phyloP scores from a whole-genome alignment of 2,797 vertebrate species.

The Valencia hispanica region DNA sequence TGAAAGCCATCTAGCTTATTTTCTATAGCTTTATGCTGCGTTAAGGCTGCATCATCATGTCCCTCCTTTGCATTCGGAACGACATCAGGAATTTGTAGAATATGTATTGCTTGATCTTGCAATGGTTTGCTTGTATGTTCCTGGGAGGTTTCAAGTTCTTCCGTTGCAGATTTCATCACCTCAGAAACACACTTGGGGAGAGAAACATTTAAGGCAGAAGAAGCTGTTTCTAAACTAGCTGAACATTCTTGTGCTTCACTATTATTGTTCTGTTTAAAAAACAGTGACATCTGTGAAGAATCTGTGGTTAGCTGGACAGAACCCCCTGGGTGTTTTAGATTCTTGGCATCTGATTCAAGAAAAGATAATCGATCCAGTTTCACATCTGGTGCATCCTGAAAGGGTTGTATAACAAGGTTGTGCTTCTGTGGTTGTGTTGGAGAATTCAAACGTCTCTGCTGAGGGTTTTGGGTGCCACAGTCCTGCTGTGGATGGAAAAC shows the following conservation, averaged over 20 bases:
- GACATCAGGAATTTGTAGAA: constrained; percentile 23
- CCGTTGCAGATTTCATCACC: not conserved
- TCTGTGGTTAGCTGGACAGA: constrained; percentile 20
- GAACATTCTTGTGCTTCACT: not conserved
- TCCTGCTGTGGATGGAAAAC: constrained; percentile 19
- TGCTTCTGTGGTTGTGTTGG: not conserved
- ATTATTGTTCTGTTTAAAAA: not conserved
- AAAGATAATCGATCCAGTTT: constrained; percentile 42
- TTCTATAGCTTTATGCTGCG: constrained; percentile 14
- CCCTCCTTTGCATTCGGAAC: constrained; percentile 27
- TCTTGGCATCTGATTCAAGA: constrained; percentile 24
- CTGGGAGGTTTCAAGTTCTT: constrained; percentile 14
- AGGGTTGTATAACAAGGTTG: not conserved
- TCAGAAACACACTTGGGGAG: constrained; percentile 1
- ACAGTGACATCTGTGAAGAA: constrained; percentile 16
- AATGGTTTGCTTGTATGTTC: constrained; percentile 14
- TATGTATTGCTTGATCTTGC: constrained; percentile 16
- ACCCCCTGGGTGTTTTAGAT: constrained; percentile 19
- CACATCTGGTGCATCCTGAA: constrained; percentile 15
- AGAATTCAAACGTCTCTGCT: constrained; percentile 23
- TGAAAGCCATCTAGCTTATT: not conserved
- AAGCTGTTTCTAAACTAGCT: constrained; percentile 10
- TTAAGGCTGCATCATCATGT: constrained; percentile 19
- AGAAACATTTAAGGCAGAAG: not conserved
- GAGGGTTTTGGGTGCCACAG: constrained; percentile 11